Percentiles rank a stretch among this genome's conserved stretches.
These are phyloP conservation scores for Leucophenga varia DNA, from an alignment of 1,140 invertebrate species.

Conservation along the genomic window DNA sequence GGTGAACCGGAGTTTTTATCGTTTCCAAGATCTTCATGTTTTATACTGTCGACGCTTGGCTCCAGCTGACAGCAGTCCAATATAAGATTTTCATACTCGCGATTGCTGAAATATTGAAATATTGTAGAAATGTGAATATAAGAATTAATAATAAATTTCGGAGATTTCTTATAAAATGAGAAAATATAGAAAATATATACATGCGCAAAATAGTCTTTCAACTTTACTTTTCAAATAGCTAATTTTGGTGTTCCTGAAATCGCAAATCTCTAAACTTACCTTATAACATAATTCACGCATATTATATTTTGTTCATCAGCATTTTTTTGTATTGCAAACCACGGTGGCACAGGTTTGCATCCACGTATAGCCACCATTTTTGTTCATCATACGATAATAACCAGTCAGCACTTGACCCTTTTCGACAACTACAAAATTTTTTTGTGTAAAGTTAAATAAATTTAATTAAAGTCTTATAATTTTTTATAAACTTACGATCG, in stretches of 20 bases:
- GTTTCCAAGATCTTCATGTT: slow-evolving; percentile 75
- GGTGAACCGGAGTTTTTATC: slow-evolving; percentile 85
- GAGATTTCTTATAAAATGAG: no score
- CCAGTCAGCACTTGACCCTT: slow-evolving; percentile 96
- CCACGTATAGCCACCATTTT: slow-evolving; percentile 94
- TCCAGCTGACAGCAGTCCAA: slow-evolving; percentile 92
- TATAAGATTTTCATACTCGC: slow-evolving; percentile 86
- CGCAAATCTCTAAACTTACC: slow-evolving; percentile 29
- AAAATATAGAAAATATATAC: no score
- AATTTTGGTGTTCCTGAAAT: no score
- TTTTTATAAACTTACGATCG: slow-evolving; percentile 77
- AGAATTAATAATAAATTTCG: neutral
- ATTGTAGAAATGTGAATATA: neutral
- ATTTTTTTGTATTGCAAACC: slow-evolving; percentile 92
- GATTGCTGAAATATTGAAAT: slow-evolving; percentile 64
- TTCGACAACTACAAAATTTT: slow-evolving; percentile 86
- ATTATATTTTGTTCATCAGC: slow-evolving; percentile 95
- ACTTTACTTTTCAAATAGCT: no score
- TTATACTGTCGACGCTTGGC: slow-evolving; percentile 73
- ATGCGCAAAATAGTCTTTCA: no score
- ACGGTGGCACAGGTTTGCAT: slow-evolving; percentile 95
- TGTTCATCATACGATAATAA: slow-evolving; percentile 95
- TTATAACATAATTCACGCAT: slow-evolving; percentile 87
- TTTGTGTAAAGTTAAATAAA: no score
- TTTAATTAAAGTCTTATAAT: neutral